Evolutionary conservation across 1,140 invertebrate species (phyloP).

Genomic region (Cardiocondyla obscurior): DNA sequence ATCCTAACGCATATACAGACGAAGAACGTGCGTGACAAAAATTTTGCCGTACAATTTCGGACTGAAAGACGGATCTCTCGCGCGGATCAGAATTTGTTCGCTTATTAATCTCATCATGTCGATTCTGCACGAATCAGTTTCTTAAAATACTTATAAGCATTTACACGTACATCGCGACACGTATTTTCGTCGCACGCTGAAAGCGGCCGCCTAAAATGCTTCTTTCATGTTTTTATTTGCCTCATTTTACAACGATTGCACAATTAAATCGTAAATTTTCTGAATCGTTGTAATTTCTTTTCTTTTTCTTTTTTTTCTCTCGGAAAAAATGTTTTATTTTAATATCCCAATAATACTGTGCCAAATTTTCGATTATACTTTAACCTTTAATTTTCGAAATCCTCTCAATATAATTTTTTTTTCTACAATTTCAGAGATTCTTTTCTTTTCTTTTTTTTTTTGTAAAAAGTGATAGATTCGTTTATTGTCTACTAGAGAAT

Average conservation of each 20-base stretch:
- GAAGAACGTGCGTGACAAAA: conserved; percentile 50
- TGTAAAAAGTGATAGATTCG: background rate
- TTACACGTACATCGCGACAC: conserved; percentile 56
- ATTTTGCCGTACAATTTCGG: conserved; percentile 56
- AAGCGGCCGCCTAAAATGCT: background rate
- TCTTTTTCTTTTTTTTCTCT: no score
- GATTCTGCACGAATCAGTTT: conserved; percentile 62
- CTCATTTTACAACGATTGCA: background rate
- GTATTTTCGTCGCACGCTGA: conserved; percentile 1
- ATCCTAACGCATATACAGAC: conserved; percentile 55
- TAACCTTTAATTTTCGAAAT: background rate
- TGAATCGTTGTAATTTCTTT: background rate
- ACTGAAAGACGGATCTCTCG: background rate
- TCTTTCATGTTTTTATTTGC: background rate
- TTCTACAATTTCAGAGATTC: background rate
- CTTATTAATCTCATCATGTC: conserved; percentile 66
- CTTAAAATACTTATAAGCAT: conserved; percentile 71
- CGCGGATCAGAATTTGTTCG: conserved; percentile 45
- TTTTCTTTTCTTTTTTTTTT: no score
- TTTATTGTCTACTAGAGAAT: conserved; percentile 13
- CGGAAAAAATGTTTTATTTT: no score
- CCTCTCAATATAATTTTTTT: background rate
- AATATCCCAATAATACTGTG: no score
- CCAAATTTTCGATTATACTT: background rate
- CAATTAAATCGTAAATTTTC: background rate